Evolutionary conservation across 2,113 vertebrate genomes (phyloP), one percentile per base, ranked within the genome.

Genomic region (Regulus satrapa): DNA sequence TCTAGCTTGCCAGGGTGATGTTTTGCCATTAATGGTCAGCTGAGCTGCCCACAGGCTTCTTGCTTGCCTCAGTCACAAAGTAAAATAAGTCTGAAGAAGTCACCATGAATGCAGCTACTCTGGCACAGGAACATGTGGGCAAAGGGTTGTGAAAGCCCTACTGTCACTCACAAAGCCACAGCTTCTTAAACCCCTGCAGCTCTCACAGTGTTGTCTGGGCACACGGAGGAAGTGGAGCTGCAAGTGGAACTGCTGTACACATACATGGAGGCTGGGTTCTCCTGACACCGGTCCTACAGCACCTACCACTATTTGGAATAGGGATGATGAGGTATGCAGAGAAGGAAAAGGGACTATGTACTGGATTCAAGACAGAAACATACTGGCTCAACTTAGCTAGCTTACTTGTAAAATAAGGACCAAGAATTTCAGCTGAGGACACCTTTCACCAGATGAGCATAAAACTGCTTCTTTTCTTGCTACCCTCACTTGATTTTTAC

Each of bases 1-100:
- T 10, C 17, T 23, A 29, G 31, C 54, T 14, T 36, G 45, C 31
- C 61, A 58, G 0, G 0, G 28, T 0, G 0, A 4, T 9, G n/a
- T 1, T 32, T 34, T 84, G 73, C 43, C 32, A 13, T 43, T 23
- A 43, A n/a, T 0, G 34, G 34, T 41, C 73, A 68, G 54, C 63
- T 56, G 36, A 84, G 85, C 63, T 51, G 34, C 54, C 38, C 0
- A 0, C 45, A 34, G 55, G 56, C 58, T 80, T 62, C 58, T 66
- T 24, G 46, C 48, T 11, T 34, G 49, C 63, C 29, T 86, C 41
- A 15, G 34, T 10, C 8, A 4, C 49, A 21, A 85, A 51, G 29
- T 36, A 49, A 59, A 59, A 23, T 19, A 51, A 64, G 58, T 32
- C 67, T 3, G 13, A 23, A 66, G 48, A 62, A 93, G 45, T 17